Percentiles rank a stretch among this genome's conserved stretches.
Evolutionary conservation across 2,888 invertebrate species (phyloP).

Genomic region (Herminia tarsipennalis): DNA sequence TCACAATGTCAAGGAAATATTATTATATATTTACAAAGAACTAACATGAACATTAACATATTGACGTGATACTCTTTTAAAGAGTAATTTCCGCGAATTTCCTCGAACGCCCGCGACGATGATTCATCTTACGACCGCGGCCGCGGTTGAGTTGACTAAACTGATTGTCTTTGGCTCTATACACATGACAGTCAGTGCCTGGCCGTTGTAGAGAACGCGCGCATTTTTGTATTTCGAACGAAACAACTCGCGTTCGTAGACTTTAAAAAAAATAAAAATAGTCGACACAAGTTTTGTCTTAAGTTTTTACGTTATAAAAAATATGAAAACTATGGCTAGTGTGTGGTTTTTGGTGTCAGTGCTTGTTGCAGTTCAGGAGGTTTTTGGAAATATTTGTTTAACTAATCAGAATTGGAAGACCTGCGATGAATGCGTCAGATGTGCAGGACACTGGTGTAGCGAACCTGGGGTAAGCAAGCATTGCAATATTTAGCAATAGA

Average conservation of each 20-base stretch:
- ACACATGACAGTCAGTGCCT: constrained; percentile 54
- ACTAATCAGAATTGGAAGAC: constrained; percentile 37
- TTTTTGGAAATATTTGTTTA: constrained; percentile 55
- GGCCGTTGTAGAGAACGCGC: constrained; percentile 52
- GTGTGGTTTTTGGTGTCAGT: constrained; percentile 65
- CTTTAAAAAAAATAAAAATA: constrained; percentile 25
- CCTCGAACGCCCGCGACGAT: constrained; percentile 46
- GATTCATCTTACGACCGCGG: constrained; percentile 73
- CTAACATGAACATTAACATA: no score
- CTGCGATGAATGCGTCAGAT: constrained; percentile 73
- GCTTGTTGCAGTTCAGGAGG: constrained; percentile 57
- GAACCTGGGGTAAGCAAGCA: constrained; percentile 51
- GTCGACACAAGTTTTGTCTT: constrained; percentile 10
- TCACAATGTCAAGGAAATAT: no score
- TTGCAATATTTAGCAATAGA: no score
- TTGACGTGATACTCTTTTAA: constrained; percentile 25
- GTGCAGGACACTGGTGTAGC: constrained; percentile 69
- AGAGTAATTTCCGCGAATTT: constrained; percentile 68
- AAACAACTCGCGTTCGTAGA: constrained; percentile 23
- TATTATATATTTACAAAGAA: no score
- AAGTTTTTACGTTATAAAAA: no score
- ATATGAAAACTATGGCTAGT: constrained; percentile 57
- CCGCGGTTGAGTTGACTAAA: constrained; percentile 48
- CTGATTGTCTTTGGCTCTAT: constrained; percentile 31
- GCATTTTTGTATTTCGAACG: constrained; percentile 58